Base-by-base conservation (phyloP, 2,888 invertebrate genomes). In the Aproaerema taeniolella region DNA sequence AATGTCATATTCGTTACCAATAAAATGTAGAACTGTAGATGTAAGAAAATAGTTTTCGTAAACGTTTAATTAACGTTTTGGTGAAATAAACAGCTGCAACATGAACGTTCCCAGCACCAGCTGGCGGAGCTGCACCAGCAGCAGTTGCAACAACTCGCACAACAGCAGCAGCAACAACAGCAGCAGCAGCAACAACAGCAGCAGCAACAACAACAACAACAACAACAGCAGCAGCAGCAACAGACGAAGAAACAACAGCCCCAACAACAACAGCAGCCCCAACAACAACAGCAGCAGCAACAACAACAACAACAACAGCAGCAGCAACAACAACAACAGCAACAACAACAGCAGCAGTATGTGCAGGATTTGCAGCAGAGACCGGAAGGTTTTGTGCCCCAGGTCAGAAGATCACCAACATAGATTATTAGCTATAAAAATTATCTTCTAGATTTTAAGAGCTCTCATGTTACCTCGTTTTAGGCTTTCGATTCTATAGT, bases 301-400 rank as follows among this genome's bases (percentile, higher is more conserved):
- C 70, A 68, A 46, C 67, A 68, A 43, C 70, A 68, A 47, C 77
- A 70, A 45, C 71, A 70, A 30, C 72, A 69, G 41, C 73, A 74
- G 48, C 58, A 72, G 47, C 66, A 64, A 54, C 53, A 58, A 53
- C 46, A 70, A 50, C 55, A 58, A 50, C 68, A 55, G 59, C 76
- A 75, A 51, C 62, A 67, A 42, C 61, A 65, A 31, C 65, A 66
- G 10, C 68, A 67, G 40, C 69, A 69, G 41, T 74, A 67, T 55
- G 60, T 63, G 10, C 76, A 63, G 33, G 78, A 78, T 40, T 48
- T 71, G 53, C 71, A 67, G 46, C 73, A 69, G 49, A 67, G 73
- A 58, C 73, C 74, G 13, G 78, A 77, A 29, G 58, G 55, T 24
- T 77, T 68, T 41, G 56, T 61, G 33, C 61, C 67, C 4, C 70